A percentile compares a stretch with the other conserved stretches of the same genome.
Evolutionary conservation across 2,797 vertebrate genomes (phyloP).

Genomic region (Odontamblyopus rebecca): DNA sequence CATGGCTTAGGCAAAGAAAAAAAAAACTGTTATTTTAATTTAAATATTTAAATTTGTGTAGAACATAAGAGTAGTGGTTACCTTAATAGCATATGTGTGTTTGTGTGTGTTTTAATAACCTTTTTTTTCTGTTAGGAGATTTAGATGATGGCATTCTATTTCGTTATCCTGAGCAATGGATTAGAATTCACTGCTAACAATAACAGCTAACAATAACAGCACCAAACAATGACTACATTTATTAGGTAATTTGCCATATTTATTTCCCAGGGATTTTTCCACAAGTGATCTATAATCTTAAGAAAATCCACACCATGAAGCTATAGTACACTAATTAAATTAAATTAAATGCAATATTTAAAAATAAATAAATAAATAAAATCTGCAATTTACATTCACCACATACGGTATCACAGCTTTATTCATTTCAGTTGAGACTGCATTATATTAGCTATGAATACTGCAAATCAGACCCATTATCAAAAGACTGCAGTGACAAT

Average conservation of each 20-base stretch:
- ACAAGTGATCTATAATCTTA: neutral
- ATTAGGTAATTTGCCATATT: neutral
- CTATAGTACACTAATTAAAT: too few species aligned
- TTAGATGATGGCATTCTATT: too few species aligned
- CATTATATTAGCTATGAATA: neutral
- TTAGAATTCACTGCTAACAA: too few species aligned
- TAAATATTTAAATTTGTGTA: neutral
- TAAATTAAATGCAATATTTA: too few species aligned
- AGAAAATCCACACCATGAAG: neutral
- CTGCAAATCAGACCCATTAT: constrained; percentile 12
- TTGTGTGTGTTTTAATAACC: too few species aligned
- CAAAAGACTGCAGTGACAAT: constrained; percentile 34
- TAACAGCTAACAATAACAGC: too few species aligned
- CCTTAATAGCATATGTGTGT: neutral
- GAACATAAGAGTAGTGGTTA: neutral
- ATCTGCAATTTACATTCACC: neutral
- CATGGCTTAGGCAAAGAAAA: constrained; percentile 25
- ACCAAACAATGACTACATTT: neutral
- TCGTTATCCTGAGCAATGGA: too few species aligned
- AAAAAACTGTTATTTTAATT: neutral
- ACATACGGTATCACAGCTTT: neutral
- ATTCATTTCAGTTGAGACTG: neutral
- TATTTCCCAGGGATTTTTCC: neutral
- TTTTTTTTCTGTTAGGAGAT: too few species aligned
- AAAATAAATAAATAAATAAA: neutral